These are phyloP conservation scores for Lymantria monacha DNA, from an alignment of 2,888 invertebrate species.

Conservation along the genomic window DNA sequence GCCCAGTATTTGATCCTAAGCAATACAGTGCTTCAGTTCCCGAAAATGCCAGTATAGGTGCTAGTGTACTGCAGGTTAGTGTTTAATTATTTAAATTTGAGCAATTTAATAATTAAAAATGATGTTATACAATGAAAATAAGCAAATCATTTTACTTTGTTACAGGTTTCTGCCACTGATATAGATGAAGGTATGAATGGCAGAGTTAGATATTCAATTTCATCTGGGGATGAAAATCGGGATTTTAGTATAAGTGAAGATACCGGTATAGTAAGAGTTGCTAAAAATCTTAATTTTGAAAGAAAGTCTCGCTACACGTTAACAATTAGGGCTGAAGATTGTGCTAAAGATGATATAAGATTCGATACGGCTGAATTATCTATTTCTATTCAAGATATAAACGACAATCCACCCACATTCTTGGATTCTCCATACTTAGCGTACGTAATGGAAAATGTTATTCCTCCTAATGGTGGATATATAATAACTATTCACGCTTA, in stretches of 20 bases:
- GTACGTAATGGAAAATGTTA: constrained; percentile 95
- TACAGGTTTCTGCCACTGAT: constrained; percentile 93
- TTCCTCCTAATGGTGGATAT: constrained; percentile 90
- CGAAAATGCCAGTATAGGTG: constrained; percentile 96
- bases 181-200: constrained; percentile 94
- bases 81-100: neutral
- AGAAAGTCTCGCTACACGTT: constrained; percentile 92
- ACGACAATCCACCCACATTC: constrained; percentile 96
- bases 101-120: neutral
- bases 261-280: constrained; percentile 93
- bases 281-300: constrained; percentile 96
- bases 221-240: constrained; percentile 93
- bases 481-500: constrained; percentile 92
- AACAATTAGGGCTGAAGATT: constrained; percentile 93
- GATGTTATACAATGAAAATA: neutral
- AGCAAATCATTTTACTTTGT: neutral
- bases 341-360: constrained; percentile 87
- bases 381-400: constrained; percentile 94
- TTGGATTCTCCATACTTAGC: constrained; percentile 96
- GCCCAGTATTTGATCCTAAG: constrained; percentile 93
- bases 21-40: constrained; percentile 95
- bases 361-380: constrained; percentile 91
- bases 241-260: constrained; percentile 96
- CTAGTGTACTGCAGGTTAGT: constrained; percentile 91
- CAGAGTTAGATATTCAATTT: constrained; percentile 94